Conservation (phyloP, 2,113 vertebrate species). For the Perca schrenkii region DNA sequence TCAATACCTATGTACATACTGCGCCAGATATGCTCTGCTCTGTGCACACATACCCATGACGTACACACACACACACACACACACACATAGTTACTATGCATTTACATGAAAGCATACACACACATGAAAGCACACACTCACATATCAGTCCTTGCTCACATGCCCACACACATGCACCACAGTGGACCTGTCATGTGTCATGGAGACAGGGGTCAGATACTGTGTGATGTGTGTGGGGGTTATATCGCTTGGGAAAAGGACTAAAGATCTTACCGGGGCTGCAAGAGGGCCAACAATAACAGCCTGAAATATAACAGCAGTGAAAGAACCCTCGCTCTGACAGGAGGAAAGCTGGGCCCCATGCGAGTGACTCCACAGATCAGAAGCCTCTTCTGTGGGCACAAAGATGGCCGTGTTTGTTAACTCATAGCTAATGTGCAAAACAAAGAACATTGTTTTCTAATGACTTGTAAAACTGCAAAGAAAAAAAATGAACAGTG, state of each 20-base stretch:
- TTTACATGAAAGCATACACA: slow-evolving; percentile 55
- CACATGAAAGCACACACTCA: slow-evolving; percentile 32
- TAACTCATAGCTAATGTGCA: slow-evolving; percentile 91
- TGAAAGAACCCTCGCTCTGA: slow-evolving; percentile 73
- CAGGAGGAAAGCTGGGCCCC: slow-evolving; percentile 76
- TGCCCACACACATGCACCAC: slow-evolving; percentile 43
- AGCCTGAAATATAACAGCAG: slow-evolving; percentile 93
- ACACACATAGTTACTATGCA: slow-evolving; percentile 44
- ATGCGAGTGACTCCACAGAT: slow-evolving; percentile 85
- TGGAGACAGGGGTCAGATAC: slow-evolving; percentile 88
- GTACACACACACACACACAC: slow-evolving; percentile 15
- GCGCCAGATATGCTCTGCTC: slow-evolving; percentile 51
- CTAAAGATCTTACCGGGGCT: slow-evolving; percentile 91
- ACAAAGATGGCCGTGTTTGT: slow-evolving; percentile 83
- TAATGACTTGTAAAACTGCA: slow-evolving; percentile 88
- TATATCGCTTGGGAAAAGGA: slow-evolving; percentile 96
- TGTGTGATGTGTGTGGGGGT: slow-evolving; percentile 89
- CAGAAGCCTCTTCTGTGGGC: slow-evolving; percentile 88
- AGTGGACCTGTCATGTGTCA: slow-evolving; percentile 86
- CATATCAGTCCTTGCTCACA: background rate
- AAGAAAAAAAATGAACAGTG: slow-evolving; percentile 85
- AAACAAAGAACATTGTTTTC: slow-evolving; percentile 93
- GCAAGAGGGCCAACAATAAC: slow-evolving; percentile 92
- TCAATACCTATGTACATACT: slow-evolving; percentile 52
- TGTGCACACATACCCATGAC: slow-evolving; percentile 30